Evolutionary conservation across 2,797 vertebrate species (phyloP).

Genomic region (Acanthopagrus latus): DNA sequence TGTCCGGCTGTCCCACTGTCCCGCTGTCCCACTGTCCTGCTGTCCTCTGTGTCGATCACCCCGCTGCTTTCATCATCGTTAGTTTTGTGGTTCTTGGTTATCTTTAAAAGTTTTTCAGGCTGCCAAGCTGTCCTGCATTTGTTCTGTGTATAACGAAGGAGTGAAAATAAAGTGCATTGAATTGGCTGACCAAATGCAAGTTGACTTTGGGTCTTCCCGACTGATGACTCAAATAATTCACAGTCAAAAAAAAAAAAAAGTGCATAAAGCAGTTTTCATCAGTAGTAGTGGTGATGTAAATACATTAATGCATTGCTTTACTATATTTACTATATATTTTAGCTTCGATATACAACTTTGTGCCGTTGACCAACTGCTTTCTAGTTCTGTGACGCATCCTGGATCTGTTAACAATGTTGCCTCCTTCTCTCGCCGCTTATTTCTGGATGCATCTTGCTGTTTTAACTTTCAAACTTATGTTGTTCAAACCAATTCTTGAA

Average conservation of each 20-base stretch:
- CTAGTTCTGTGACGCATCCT: background rate
- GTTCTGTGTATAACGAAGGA: background rate
- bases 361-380: background rate
- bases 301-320: no score
- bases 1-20: no score
- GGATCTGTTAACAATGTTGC: background rate
- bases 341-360: background rate
- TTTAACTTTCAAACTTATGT: background rate
- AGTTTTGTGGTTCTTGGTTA: background rate
- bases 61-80: background rate
- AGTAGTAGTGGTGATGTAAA: background rate
- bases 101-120: background rate
- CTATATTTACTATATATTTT: background rate
- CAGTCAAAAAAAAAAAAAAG: no score
- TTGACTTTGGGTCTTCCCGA: background rate
- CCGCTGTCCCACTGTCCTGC: no score
- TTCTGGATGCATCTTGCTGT: background rate
- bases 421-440: background rate
- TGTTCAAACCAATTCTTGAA: background rate
- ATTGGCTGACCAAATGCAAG: background rate
- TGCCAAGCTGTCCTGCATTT: background rate
- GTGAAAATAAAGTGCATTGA: background rate
- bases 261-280: no score
- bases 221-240: background rate
- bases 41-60: background rate